Evolutionary conservation across 2,888 invertebrate species (phyloP), one percentile per base, ranked within the genome.

Genomic region (Penaeus monodon): DNA sequence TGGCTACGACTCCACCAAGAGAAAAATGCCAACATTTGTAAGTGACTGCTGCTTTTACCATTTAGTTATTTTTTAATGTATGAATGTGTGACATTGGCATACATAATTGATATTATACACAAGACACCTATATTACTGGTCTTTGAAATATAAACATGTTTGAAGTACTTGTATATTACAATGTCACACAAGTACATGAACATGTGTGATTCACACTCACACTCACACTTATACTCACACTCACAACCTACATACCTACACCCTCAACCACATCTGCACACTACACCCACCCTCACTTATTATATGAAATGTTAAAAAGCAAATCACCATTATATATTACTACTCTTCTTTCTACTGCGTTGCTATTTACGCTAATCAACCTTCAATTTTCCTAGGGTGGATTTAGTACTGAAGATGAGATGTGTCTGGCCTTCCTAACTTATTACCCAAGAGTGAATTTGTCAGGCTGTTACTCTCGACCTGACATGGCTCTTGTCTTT

Each of bases 1-100:
- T 92, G 95, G 95, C 12, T 97, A 97, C 92, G 95, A 96, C 86
- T 70, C 86, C 38, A 80, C 84, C 14, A 81, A 77, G n/a, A 86
- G 84, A 65, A 76, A 49, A 65, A 64, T 70, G 14, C 88, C 88
- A 65, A 86, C 86, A 14, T 89, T 89, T 89, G 88, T 89, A 70
- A 89, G 88, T 64, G 8, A 6, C 24, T 68, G n/a, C 29, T 6
- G 1, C 12, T n/a, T 1, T 24, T 66, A 10, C 22, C 8, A 17
- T 27, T 8, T 66, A 66, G n/a, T 66, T 22, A 17, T 44, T 66
- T 27, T 66, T 66, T 10, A 22, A 22, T n/a, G 70, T 70, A n/a
- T 29, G 17, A 70, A 8, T n/a, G 33, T 70, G 70, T 70, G 7
- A 70, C 29, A 12, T n/a, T 70, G 29, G 2, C 33, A 20, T 29